Evolutionary conservation across 2,888 invertebrate genomes (phyloP).

Genomic region (Drosophila prolongata): DNA sequence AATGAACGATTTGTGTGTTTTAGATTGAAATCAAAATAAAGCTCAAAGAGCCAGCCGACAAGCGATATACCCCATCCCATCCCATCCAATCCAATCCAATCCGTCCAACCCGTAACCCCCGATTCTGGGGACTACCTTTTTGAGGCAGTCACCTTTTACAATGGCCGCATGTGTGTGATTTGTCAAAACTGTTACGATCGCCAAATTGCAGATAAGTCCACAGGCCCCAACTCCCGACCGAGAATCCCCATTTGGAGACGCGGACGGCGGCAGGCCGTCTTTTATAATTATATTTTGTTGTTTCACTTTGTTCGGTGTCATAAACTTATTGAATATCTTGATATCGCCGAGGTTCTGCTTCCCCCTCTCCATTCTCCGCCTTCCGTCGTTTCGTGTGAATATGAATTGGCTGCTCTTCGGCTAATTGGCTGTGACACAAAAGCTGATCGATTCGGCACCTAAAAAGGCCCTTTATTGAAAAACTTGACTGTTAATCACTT

Average conservation of each 20-base stretch:
- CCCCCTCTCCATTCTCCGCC: too few relatives aligned
- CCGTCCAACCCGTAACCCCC: not conserved
- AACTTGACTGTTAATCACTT: too few relatives aligned
- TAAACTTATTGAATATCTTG: conserved; percentile 66
- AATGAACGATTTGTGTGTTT: conserved; percentile 80
- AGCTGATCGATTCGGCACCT: not conserved
- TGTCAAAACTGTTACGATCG: conserved; percentile 79
- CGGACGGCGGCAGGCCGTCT: conserved; percentile 33
- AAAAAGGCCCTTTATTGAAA: too few relatives aligned
- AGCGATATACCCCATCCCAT: conserved; percentile 26
- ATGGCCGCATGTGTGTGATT: conserved; percentile 57
- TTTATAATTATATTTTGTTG: conserved; percentile 36
- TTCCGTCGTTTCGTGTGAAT: conserved; percentile 31
- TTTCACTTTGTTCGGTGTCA: conserved; percentile 32
- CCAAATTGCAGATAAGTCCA: conserved; percentile 70
- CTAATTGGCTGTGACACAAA: conserved; percentile 50
- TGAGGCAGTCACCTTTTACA: conserved; percentile 22
- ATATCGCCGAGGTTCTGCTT: conserved; percentile 30
- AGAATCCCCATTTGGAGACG: conserved; percentile 5
- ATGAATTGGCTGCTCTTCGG: conserved; percentile 34
- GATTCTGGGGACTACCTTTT: conserved; percentile 23
- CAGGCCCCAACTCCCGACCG: conserved; percentile 10
- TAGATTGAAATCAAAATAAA: conserved; percentile 80
- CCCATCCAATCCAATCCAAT: too few relatives aligned
- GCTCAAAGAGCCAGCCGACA: conserved; percentile 68